Conservation (phyloP, 2,797 vertebrate genomes). For the Pantherophis vulpinus region DNA sequence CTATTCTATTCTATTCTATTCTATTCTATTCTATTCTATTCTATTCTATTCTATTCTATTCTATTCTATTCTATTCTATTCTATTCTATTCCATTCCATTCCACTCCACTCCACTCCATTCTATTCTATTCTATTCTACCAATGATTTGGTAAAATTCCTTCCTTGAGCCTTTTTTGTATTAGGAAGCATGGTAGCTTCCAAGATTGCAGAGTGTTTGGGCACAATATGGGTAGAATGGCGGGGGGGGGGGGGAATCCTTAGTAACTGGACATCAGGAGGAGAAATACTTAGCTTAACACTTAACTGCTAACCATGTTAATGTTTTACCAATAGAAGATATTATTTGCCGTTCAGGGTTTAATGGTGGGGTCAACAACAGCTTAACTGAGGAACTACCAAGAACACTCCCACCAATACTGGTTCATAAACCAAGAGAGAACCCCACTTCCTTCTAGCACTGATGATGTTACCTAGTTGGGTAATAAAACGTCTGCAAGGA, state of each 20-base stretch:
- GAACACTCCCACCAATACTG: no score
- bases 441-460: no score
- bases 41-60: not conserved
- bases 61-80: not conserved
- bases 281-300: not conserved
- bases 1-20: not conserved
- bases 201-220: not conserved
- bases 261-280: not conserved
- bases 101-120: no score
- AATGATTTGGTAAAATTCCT: not conserved
- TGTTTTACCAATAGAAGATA: no score
- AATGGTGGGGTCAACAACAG: no score
- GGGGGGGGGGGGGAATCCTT: not conserved
- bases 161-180: not conserved
- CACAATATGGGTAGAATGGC: not conserved
- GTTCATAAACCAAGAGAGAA: no score
- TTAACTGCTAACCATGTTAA: not conserved
- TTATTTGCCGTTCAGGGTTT: no score
- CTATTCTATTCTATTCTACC: not conserved
- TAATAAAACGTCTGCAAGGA: no score
- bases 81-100: not conserved
- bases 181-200: not conserved
- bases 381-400: no score
- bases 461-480: no score
- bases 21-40: not conserved